phyloP scores from a whole-genome alignment of 2,888 invertebrate species.

The Melanostoma mellinum region DNA sequence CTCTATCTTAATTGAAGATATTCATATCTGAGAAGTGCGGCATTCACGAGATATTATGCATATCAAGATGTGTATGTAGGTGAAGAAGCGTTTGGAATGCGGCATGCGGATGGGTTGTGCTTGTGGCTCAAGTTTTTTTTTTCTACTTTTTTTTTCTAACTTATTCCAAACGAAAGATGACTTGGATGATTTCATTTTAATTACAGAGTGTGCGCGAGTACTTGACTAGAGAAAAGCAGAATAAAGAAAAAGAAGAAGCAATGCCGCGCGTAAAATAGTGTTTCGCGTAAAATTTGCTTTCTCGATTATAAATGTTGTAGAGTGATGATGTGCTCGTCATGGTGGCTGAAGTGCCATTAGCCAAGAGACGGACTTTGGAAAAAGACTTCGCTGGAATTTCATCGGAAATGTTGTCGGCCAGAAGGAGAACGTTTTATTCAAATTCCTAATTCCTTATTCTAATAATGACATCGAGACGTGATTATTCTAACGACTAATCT shows the following conservation, averaged over 20 bases:
- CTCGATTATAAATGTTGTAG: conserved; percentile 58
- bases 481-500: too few relatives aligned
- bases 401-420: too few relatives aligned
- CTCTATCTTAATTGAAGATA: conserved; percentile 50
- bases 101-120: conserved; percentile 54
- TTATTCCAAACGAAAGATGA: conserved; percentile 60
- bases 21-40: conserved; percentile 22
- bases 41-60: conserved; percentile 12
- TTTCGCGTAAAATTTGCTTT: conserved; percentile 61
- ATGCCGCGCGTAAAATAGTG: conserved; percentile 44
- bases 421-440: too few relatives aligned
- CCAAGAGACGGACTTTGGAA: conserved; percentile 9
- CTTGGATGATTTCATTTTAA: conserved; percentile 72
- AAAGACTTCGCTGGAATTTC: conserved; percentile 17
- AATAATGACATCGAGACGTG: too few relatives aligned
- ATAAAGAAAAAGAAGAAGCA: neutral
- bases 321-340: conserved; percentile 37
- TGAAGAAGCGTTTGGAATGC: conserved; percentile 60
- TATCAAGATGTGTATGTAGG: conserved; percentile 20
- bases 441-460: too few relatives aligned
- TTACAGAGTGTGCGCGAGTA: conserved; percentile 60
- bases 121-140: conserved; percentile 38
- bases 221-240: neutral
- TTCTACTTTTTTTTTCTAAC: conserved; percentile 16
- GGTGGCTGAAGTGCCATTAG: conserved; percentile 58